Conservation (phyloP, 2,797 vertebrate species). For the Otus scops region DNA sequence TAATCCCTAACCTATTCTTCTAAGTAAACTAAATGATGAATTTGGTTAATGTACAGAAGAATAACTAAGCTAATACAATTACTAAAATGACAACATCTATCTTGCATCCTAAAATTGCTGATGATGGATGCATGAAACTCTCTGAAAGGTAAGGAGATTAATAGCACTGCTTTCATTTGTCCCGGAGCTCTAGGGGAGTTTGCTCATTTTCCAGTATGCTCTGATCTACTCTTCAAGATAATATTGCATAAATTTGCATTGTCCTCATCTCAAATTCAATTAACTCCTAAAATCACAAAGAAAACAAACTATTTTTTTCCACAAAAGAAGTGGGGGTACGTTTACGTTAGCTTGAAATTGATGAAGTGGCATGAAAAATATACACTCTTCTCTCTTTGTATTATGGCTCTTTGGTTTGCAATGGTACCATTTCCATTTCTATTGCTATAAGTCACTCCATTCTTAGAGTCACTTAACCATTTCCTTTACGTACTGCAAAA, state of each 20-base stretch:
- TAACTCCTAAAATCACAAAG: background rate
- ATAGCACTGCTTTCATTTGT: background rate
- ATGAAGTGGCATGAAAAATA: background rate
- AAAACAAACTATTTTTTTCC: background rate
- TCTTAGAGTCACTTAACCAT: background rate
- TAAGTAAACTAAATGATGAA: background rate
- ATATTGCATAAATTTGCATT: background rate
- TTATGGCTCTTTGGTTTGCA: background rate
- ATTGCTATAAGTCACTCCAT: background rate
- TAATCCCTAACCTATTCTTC: background rate
- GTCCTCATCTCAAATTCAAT: background rate
- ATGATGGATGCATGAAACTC: background rate
- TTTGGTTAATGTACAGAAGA: background rate
- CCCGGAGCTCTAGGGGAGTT: background rate
- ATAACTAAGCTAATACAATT: background rate
- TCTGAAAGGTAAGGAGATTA: background rate
- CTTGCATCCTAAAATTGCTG: background rate
- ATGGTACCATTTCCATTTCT: background rate
- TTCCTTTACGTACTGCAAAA: background rate
- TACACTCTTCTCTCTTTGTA: background rate
- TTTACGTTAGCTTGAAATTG: background rate
- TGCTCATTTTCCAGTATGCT: background rate
- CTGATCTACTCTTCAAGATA: background rate
- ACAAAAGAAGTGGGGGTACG: background rate
- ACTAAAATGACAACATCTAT: background rate